phyloP scores from a whole-genome alignment of 2,797 vertebrate genomes.

The Eidolon dupreanum region DNA sequence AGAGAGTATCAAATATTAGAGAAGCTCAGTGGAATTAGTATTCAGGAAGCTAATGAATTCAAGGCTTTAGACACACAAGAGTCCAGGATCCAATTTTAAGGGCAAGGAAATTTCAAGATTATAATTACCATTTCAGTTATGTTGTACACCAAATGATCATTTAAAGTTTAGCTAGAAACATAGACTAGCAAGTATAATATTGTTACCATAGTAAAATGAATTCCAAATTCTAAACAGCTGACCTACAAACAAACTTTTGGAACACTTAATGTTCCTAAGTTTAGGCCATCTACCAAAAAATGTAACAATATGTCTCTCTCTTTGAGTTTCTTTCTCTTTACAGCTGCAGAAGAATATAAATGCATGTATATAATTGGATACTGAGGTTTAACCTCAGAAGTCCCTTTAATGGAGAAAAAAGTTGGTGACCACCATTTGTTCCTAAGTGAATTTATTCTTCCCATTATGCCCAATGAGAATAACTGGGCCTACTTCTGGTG shows the following conservation, averaged over 20 bases:
- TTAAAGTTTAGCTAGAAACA: neutral
- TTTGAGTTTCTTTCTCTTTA: neutral
- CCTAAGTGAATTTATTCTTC: neutral
- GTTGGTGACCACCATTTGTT: neutral
- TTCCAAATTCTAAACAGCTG: slow-evolving; percentile 31
- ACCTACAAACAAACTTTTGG: slow-evolving; percentile 19
- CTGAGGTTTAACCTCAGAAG: neutral
- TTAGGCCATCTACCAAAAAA: neutral
- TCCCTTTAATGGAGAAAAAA: neutral
- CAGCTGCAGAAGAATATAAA: neutral
- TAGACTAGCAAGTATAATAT: neutral
- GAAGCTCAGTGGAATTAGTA: neutral
- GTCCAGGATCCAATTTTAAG: neutral
- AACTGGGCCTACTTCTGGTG: neutral
- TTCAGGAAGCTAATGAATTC: neutral
- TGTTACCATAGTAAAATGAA: slow-evolving; percentile 31
- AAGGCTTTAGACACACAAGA: neutral
- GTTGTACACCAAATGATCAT: slow-evolving; percentile 19
- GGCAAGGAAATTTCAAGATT: neutral
- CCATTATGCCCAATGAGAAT: neutral
- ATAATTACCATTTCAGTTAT: neutral
- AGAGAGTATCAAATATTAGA: neutral
- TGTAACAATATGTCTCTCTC: neutral
- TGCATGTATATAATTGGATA: neutral
- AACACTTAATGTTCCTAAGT: neutral